These are phyloP conservation scores for Solen grandis DNA, from an alignment of 1,140 invertebrate species.

Conservation along the genomic window DNA sequence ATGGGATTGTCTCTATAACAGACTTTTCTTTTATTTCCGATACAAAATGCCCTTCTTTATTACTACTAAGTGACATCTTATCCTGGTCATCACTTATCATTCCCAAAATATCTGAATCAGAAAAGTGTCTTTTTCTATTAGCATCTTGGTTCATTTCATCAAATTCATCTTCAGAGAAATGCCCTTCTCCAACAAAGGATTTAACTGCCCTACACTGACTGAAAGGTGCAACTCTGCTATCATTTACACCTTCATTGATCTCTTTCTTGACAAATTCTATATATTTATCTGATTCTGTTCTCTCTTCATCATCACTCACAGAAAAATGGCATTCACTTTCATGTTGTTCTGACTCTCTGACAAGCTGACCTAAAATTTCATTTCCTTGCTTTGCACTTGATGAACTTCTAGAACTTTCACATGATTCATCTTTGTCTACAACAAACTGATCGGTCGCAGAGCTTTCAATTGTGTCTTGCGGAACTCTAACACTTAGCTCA, in stretches of 20 bases:
- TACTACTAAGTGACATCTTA: slow-evolving; percentile 10
- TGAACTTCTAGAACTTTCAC: background rate
- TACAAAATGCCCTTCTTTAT: slow-evolving; percentile 39
- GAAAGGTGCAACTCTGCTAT: background rate
- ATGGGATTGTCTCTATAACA: no score
- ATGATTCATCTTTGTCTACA: slow-evolving; percentile 11
- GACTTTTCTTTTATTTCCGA: slow-evolving; percentile 13
- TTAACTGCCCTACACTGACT: background rate
- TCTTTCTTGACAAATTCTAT: background rate
- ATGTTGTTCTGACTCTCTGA: background rate
- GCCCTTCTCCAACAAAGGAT: background rate
- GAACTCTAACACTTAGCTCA: slow-evolving; percentile 22
- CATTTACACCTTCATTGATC: background rate
- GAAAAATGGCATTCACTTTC: slow-evolving; percentile 47
- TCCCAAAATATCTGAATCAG: slow-evolving; percentile 19
- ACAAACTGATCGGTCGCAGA: slow-evolving; percentile 19
- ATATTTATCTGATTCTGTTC: background rate
- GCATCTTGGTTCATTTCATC: background rate
- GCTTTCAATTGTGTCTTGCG: background rate
- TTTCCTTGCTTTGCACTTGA: background rate
- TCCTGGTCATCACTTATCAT: background rate
- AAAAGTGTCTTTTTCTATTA: slow-evolving; percentile 42
- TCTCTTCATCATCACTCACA: slow-evolving; percentile 24
- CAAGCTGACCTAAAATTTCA: slow-evolving; percentile 19
- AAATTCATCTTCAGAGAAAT: slow-evolving; percentile 10